A percentile compares a stretch with the other conserved stretches of the same genome.
These are phyloP conservation scores for Myotis findleyi DNA, from an alignment of 2,797 vertebrate genomes.

Conservation along the genomic window DNA sequence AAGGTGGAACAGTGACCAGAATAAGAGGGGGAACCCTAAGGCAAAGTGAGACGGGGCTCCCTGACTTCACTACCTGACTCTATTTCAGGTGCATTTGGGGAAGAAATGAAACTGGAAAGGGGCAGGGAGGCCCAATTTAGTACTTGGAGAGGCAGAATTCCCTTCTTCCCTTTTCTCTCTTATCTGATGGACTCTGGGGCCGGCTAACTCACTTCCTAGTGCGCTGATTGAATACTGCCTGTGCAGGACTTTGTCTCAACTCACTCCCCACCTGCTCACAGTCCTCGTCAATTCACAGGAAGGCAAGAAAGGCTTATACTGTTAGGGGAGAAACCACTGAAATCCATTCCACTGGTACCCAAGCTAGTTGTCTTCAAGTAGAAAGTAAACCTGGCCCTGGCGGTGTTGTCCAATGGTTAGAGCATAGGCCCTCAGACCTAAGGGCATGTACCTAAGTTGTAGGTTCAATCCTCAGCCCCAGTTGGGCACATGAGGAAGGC, in stretches of 20 bases:
- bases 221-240: rapidly evolving
- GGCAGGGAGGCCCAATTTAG: background rate
- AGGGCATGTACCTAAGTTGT: too few species aligned
- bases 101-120: background rate
- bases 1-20: rapidly evolving
- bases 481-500: too few species aligned
- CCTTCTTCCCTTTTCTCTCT: background rate
- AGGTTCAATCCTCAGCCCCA: too few species aligned
- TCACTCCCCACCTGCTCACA: too few species aligned
- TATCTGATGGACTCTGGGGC: background rate
- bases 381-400: background rate
- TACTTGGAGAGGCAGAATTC: background rate
- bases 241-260: too few species aligned
- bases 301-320: background rate
- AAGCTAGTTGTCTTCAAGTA: background rate
- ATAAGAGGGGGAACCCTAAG: too few species aligned
- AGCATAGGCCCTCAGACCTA: too few species aligned
- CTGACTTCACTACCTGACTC: background rate
- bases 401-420: too few species aligned
- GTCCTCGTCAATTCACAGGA: background rate
- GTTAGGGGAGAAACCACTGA: background rate
- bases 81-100: background rate
- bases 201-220: rapidly evolving
- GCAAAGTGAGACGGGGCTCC: background rate
- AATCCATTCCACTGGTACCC: background rate